These are phyloP conservation scores for Drosophila maculinotata DNA, from an alignment of 2,888 invertebrate genomes.

Conservation along the genomic window DNA sequence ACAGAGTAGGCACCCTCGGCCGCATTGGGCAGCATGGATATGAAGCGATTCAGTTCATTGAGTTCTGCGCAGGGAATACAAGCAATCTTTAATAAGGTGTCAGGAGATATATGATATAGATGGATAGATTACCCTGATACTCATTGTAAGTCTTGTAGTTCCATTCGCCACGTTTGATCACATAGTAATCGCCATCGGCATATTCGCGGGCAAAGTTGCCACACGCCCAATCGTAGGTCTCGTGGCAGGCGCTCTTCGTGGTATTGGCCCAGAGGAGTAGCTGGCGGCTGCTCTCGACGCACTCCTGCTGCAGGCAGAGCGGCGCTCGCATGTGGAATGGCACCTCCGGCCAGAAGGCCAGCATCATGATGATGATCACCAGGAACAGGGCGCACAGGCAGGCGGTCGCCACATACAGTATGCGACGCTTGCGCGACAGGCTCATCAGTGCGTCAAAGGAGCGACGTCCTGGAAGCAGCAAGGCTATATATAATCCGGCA, in stretches of 20 bases:
- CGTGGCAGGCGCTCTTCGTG: constrained; percentile 82
- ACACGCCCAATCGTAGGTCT: constrained; percentile 84
- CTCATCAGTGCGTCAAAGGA: constrained; percentile 82
- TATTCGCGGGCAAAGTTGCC: constrained; percentile 84
- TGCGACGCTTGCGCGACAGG: constrained; percentile 82
- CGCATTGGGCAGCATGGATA: constrained; percentile 82
- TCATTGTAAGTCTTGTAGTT: constrained; percentile 84
- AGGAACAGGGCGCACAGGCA: constrained; percentile 82
- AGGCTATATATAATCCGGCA: constrained; percentile 62
- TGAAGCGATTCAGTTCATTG: constrained; percentile 83
- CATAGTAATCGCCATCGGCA: constrained; percentile 81
- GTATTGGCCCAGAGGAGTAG: constrained; percentile 84
- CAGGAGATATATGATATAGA: not conserved
- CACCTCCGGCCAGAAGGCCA: constrained; percentile 84
- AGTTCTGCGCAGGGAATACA: constrained; percentile 71
- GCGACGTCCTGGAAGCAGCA: constrained; percentile 82
- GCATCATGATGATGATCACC: constrained; percentile 81
- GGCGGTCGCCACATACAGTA: constrained; percentile 82
- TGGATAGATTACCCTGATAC: constrained; percentile 81
- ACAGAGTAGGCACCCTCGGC: constrained; percentile 79
- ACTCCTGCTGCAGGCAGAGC: constrained; percentile 84
- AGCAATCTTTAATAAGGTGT: too few relatives aligned
- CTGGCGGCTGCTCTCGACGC: constrained; percentile 83
- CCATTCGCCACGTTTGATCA: constrained; percentile 84
- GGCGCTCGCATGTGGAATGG: constrained; percentile 83